A percentile compares a stretch with the other conserved stretches of the same genome.
These are phyloP conservation scores for Pseudomyrmex gracilis DNA, from an alignment of 1,140 invertebrate genomes.

Conservation along the genomic window DNA sequence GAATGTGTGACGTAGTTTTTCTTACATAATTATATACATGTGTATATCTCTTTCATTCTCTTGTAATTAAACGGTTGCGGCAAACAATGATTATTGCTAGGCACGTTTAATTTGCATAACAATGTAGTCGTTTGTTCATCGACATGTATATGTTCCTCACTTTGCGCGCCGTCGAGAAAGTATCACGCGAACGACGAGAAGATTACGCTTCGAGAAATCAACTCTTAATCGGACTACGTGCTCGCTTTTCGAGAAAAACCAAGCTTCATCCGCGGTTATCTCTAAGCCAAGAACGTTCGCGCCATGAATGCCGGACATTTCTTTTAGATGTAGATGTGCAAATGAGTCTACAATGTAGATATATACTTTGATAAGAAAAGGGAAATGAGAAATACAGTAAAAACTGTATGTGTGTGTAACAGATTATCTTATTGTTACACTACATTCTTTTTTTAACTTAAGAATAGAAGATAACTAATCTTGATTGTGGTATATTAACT, in stretches of 20 bases:
- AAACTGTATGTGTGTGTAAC: not conserved
- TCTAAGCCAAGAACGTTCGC: conserved; percentile 22
- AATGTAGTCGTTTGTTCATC: conserved; percentile 27
- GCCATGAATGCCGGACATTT: not conserved
- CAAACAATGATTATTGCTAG: conserved; percentile 18
- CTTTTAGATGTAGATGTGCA: too few relatives aligned
- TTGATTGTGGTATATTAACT: not conserved
- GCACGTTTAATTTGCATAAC: conserved; percentile 50
- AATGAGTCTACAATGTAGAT: too few relatives aligned
- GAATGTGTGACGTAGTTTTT: not conserved
- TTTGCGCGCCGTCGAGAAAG: conserved; percentile 29
- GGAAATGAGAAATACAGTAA: not conserved
- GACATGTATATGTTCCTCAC: not conserved
- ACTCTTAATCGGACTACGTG: conserved; percentile 47
- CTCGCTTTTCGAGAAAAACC: conserved; percentile 27
- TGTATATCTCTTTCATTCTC: not conserved
- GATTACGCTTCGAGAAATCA: conserved; percentile 51
- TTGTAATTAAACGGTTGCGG: conserved; percentile 26
- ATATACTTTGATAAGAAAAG: too few relatives aligned
- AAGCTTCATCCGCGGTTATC: not conserved
- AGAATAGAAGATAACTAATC: too few relatives aligned
- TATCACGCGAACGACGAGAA: not conserved
- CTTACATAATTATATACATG: too few relatives aligned
- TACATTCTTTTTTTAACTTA: not conserved
- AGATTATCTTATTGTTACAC: not conserved